These are phyloP conservation scores for Anser cygnoides DNA, from an alignment of 2,113 vertebrate genomes.

Conservation along the genomic window DNA sequence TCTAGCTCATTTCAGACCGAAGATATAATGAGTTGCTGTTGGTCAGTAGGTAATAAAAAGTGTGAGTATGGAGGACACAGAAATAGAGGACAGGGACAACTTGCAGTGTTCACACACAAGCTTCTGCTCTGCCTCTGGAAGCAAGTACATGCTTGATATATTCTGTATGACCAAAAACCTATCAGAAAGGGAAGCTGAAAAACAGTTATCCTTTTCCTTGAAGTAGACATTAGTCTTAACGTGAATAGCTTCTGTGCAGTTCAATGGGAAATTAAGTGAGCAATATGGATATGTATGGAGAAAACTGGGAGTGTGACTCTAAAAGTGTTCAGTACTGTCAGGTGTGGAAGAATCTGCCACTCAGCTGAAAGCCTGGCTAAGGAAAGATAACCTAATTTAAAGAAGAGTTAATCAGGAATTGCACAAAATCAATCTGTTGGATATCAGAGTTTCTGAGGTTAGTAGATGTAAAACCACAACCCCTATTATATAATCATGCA, in stretches of 20 bases:
- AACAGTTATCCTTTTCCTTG: not conserved
- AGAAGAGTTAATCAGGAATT: not conserved
- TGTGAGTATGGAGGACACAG: not conserved
- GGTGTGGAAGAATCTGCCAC: not conserved
- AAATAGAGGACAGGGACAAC: not conserved
- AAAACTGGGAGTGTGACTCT: not conserved
- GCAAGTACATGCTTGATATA: not conserved
- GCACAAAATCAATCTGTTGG: constrained; percentile 8
- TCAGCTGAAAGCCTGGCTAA: not conserved
- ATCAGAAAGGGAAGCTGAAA: not conserved
- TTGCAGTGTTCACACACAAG: not conserved
- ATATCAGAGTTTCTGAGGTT: constrained; percentile 24
- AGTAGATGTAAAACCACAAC: not conserved
- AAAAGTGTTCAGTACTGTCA: not conserved
- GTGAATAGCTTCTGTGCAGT: not conserved
- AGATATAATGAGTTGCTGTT: not conserved
- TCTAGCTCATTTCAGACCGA: not conserved
- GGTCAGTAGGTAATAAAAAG: not conserved
- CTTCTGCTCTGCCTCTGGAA: not conserved
- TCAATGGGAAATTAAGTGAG: not conserved
- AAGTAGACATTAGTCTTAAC: not conserved
- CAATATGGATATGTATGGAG: not conserved
- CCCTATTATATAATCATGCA: constrained; percentile 38
- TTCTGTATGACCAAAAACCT: not conserved
- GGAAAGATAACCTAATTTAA: not conserved